Evolutionary conservation across 2,797 vertebrate genomes (phyloP), one percentile per base, ranked within the genome.

Genomic region (Ptychobarbus kaznakovi): DNA sequence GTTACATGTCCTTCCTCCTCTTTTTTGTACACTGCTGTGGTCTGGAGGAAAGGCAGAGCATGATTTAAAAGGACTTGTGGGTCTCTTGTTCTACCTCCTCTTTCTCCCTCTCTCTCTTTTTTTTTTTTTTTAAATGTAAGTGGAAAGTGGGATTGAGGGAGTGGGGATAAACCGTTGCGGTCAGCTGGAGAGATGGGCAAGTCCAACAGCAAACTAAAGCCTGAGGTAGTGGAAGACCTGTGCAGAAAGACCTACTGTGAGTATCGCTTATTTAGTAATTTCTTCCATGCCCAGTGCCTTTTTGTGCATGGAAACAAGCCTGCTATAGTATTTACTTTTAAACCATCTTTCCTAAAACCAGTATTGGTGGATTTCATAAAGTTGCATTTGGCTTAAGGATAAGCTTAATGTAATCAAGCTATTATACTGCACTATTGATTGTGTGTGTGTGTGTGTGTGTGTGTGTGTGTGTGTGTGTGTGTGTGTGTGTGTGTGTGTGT

Each of bases 231-330:
- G 93, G 97, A 99, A 92, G 97, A 99, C 87, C 92, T 99, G 93
- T 98, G 97, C 85, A 95, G 97, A 90, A 99, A 98, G 90, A 99
- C 98, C 44, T 99, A 99, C 95, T 98, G 97, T 98, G 93, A 99
- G 97, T 98, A 92, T n/a, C n/a, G 15, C 40, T 49, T 49, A 5
- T 66, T 38, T 53, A 53, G 22, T 76, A 13, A 4, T 49, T 80
- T 51, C 40, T 42, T 69, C 15, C 51, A 32, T 46, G 13, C 28
- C 66, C 25, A 40, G 16, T 76, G 32, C 66, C 3, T 32, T 84
- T 16, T 58, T 58, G 35, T 70, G 75, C 51, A 18, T 32, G 13
- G 4, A 53, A 49, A n/a, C 56, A 35, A 13, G 28, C n/a, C 6
- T 35, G 53, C 44, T 38, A 40, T 25, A n/a, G 22, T 35, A 16